These are phyloP conservation scores for Colaptes auratus DNA, from an alignment of 2,113 vertebrate genomes.

Conservation along the genomic window DNA sequence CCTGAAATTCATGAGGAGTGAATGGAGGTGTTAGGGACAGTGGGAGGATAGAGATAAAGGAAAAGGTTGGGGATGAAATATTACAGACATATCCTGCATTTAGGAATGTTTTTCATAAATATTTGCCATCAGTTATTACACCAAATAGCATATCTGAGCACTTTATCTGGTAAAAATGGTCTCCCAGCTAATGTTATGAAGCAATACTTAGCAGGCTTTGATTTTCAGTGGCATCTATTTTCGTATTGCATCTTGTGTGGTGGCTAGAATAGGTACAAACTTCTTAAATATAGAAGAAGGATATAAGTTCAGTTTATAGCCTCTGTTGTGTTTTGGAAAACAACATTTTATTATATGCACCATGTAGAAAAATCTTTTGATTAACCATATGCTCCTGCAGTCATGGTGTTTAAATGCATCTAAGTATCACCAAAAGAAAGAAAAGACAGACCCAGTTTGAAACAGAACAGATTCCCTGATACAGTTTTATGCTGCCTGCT, in stretches of 20 bases:
- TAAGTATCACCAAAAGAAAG: neutral
- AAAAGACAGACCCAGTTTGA: neutral
- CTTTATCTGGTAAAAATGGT: neutral
- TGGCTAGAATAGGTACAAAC: neutral
- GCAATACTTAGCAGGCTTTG: neutral
- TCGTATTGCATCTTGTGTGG: neutral
- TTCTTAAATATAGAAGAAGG: neutral
- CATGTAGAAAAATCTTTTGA: neutral
- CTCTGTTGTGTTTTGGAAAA: neutral
- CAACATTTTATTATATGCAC: neutral
- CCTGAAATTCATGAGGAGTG: neutral
- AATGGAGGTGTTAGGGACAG: neutral
- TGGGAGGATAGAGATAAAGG: neutral
- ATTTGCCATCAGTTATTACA: neutral
- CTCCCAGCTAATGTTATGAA: neutral
- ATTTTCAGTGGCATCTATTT: neutral
- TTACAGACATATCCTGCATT: neutral
- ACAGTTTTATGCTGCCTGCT: neutral
- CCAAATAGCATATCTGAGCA: neutral
- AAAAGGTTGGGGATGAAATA: neutral
- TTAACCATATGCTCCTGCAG: neutral
- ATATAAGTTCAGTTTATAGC: neutral
- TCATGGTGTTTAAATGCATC: neutral
- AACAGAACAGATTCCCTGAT: neutral
- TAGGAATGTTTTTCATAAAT: neutral